Evolutionary conservation across 2,113 vertebrate genomes (phyloP), one percentile per base, ranked within the genome.

Genomic region (Herpailurus yagouaroundi): DNA sequence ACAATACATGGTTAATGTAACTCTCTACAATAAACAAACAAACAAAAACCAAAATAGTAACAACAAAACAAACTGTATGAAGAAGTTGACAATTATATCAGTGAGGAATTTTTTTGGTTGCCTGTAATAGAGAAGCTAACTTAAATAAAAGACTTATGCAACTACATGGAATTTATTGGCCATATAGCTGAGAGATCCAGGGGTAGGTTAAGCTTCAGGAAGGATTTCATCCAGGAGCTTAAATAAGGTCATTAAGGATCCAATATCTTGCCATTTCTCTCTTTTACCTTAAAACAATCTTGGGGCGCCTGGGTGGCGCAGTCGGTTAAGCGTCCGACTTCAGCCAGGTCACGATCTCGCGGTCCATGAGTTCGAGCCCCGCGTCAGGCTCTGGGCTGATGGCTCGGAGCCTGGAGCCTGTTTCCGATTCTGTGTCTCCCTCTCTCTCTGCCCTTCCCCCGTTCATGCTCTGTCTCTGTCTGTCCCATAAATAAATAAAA

Each of bases 71-170:
- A 97, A 86, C 45, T 83, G 21, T 31, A 45, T 36, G 52, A 76
- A 23, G 48, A 38, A 57, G 27, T 45, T 84, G 38, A 41, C 21
- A 76, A 55, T 63, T 85, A 0, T 52, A 89, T 74, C 69, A 76
- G 9, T 77, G 52, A 96, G 73, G 50, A 80, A 71, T 48, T 25
- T 76, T 84, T 89, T 92, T 92, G 48, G 57, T 64, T 94, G n/a
- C 69, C 45, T 10, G 74, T 96, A 50, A 81, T 14, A 91, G 57
- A 82, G n/a, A 89, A 77, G 45, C 19, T 45, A 77, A 89, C 29
- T 89, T 91, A 89, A 82, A 87, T 71, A 50, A 76, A 71, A 68
- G 68, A 21, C 5, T 89, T 91, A 12, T 66, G 33, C 23, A 76
- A 21, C 29, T 57, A 74, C 73, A 41, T 66, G 50, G 38, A 63